Conservation (phyloP, 2,888 invertebrate genomes). For the Xestia xanthographa region DNA sequence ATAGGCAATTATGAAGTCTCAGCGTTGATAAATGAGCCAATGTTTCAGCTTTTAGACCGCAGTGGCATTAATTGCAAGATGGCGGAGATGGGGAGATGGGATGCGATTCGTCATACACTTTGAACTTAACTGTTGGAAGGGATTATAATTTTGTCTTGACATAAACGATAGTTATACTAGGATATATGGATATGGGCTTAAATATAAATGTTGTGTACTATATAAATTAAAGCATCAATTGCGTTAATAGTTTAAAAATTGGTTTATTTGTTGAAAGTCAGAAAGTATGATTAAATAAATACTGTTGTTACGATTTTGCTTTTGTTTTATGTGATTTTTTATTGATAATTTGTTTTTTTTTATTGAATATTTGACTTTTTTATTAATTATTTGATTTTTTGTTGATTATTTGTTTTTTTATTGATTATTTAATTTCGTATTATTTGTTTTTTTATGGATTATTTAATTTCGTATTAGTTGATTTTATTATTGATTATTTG, state of each 20-base stretch:
- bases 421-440: too few species aligned
- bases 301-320: too few species aligned
- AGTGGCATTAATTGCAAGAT: slow-evolving; percentile 54
- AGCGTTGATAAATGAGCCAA: slow-evolving; percentile 58
- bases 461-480: too few species aligned
- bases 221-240: not conserved
- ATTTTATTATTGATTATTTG: too few species aligned
- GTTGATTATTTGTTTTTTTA: too few species aligned
- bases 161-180: slow-evolving; percentile 2
- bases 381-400: too few species aligned
- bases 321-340: too few species aligned
- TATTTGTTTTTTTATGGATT: too few species aligned
- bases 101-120: slow-evolving; percentile 54
- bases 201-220: too few species aligned
- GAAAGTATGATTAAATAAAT: too few species aligned
- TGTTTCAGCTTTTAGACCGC: slow-evolving; percentile 60
- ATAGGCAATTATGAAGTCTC: slow-evolving; percentile 59
- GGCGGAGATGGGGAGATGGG: slow-evolving; percentile 33
- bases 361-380: too few species aligned
- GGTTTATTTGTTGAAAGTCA: not conserved
- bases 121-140: slow-evolving; percentile 37
- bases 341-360: too few species aligned
- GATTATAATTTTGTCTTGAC: slow-evolving; percentile 23
- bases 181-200: not conserved
- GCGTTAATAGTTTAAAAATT: not conserved